A percentile compares a stretch with the other conserved stretches of the same genome.
These are phyloP conservation scores for Phortica magna DNA, from an alignment of 2,888 invertebrate genomes.

Conservation along the genomic window DNA sequence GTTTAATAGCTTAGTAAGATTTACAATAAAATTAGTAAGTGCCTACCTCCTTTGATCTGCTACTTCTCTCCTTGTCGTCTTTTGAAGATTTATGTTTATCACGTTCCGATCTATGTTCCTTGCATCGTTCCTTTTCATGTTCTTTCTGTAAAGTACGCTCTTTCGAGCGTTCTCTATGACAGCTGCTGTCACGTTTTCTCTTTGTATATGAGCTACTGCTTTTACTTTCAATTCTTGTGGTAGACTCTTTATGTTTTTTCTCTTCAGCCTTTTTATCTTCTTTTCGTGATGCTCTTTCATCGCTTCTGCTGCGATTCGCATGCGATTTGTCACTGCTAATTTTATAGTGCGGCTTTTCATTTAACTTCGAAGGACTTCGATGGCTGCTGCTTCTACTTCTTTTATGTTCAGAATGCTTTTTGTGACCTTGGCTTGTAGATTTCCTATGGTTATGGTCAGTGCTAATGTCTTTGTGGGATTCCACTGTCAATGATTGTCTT, in stretches of 20 bases:
- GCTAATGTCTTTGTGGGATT: conserved; percentile 33
- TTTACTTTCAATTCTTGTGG: not conserved
- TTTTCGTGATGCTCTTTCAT: conserved; percentile 33
- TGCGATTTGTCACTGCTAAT: conserved; percentile 34
- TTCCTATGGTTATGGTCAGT: not conserved
- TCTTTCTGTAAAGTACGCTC: conserved; percentile 23
- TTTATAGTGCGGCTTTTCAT: conserved; percentile 25
- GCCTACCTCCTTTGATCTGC: conserved; percentile 11
- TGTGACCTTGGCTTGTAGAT: conserved; percentile 8
- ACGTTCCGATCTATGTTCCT: conserved; percentile 47
- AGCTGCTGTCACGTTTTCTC: conserved; percentile 11
- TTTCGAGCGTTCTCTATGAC: not conserved
- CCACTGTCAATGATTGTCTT: conserved; percentile 3
- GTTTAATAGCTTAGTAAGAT: not conserved
- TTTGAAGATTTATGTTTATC: conserved; percentile 39
- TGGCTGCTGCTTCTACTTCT: conserved; percentile 44
- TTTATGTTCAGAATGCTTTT: conserved; percentile 13
- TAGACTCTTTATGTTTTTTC: not conserved
- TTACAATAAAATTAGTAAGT: not conserved
- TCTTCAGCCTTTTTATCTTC: conserved; percentile 29
- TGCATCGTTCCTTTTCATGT: conserved; percentile 43
- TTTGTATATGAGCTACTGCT: not conserved
- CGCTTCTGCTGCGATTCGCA: not conserved
- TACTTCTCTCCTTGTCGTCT: conserved; percentile 37
- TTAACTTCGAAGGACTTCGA: conserved; percentile 47